Conservation (phyloP, 35 echinoderm and acorn worm genomes). For the Holothuria glaberrima region DNA sequence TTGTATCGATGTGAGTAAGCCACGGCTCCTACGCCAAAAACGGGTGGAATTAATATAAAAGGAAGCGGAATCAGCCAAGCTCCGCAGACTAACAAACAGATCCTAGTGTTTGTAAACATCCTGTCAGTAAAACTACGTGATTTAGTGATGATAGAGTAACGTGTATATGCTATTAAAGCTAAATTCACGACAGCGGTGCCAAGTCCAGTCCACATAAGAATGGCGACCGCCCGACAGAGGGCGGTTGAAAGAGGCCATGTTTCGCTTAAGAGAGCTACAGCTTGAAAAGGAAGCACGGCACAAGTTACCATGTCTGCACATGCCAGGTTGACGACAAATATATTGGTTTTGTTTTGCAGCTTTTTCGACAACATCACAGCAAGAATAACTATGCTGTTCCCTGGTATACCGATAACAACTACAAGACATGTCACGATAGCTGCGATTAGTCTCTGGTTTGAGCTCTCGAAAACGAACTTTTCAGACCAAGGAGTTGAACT, state of each 20-base stretch:
- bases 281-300: conserved; percentile 28
- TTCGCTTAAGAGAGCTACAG: not conserved
- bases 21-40: no score
- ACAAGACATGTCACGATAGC: no score
- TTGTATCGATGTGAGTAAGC: no score
- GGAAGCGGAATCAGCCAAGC: not conserved
- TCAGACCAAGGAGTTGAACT: no score
- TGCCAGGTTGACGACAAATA: conserved; percentile 26
- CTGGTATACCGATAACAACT: no score
- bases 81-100: not conserved
- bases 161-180: conserved; percentile 58
- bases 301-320: no score
- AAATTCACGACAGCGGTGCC: conserved; percentile 49
- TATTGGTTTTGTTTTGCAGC: no score
- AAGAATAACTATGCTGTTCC: no score
- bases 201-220: conserved; percentile 56
- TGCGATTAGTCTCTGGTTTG: no score
- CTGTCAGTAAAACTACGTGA: not conserved
- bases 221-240: conserved; percentile 44
- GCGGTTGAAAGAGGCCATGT: conserved; percentile 1
- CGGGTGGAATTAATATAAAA: not conserved
- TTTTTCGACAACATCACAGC: no score
- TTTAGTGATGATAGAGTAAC: conserved; percentile 70
- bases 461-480: no score
- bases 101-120: not conserved